Evolutionary conservation across 1,140 invertebrate species (phyloP).

Genomic region (Drosophila burlai): DNA sequence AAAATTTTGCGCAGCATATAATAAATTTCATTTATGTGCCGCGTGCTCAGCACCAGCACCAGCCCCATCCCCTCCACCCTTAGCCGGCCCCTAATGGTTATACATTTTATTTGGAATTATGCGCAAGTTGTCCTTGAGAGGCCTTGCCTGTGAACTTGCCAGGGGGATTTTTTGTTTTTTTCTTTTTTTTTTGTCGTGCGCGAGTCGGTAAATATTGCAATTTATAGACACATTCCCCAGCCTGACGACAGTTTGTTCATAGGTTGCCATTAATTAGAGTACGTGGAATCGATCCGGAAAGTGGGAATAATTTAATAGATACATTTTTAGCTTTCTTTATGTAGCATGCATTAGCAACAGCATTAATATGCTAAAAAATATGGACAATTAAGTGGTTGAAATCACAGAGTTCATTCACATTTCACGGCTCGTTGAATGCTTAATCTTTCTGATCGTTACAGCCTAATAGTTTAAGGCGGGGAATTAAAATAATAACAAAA

Average conservation of each 20-base stretch:
- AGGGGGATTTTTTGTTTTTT: neutral
- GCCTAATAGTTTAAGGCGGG: constrained; percentile 7
- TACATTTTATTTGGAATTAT: constrained; percentile 68
- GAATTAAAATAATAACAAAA: neutral
- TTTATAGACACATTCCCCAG: constrained; percentile 32
- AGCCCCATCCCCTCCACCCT: neutral
- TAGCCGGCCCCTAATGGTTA: constrained; percentile 39
- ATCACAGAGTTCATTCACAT: constrained; percentile 15
- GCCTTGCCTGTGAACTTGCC: constrained; percentile 33
- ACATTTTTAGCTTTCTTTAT: neutral
- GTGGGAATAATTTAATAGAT: constrained; percentile 21
- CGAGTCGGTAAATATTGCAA: constrained; percentile 44
- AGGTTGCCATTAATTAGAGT: constrained; percentile 27
- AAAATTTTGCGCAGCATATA: constrained; percentile 60
- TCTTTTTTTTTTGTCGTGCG: neutral
- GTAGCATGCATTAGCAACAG: neutral
- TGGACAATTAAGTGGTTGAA: neutral
- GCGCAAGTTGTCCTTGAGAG: constrained; percentile 57
- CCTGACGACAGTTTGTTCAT: constrained; percentile 37
- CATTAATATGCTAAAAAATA: constrained; percentile 1
- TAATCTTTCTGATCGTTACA: constrained; percentile 7
- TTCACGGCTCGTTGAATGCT: constrained; percentile 1
- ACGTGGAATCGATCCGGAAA: constrained; percentile 15
- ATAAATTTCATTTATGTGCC: constrained; percentile 68
- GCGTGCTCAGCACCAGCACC: constrained; percentile 43